These are phyloP conservation scores for Pomatostomus ruficeps DNA, from an alignment of 2,113 vertebrate species.

Conservation along the genomic window DNA sequence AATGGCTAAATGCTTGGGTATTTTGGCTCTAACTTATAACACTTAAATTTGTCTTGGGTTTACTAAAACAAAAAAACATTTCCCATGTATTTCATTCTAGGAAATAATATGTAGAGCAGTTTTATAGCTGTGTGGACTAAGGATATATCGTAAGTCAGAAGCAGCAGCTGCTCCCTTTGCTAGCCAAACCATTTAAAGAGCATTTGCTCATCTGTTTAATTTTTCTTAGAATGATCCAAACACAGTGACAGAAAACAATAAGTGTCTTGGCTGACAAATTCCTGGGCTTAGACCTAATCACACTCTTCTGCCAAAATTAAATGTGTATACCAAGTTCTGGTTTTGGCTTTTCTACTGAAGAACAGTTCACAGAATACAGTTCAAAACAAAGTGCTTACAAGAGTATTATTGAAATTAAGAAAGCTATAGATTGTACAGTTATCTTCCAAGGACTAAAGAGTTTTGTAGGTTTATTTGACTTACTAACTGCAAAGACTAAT, in stretches of 20 bases:
- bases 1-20: neutral
- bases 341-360: neutral
- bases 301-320: neutral
- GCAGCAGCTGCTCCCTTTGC: constrained; percentile 19
- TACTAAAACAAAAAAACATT: neutral
- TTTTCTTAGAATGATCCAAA: constrained; percentile 23
- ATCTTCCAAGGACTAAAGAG: neutral
- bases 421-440: neutral
- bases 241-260: constrained; percentile 8
- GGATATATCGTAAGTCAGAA: neutral
- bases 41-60: neutral
- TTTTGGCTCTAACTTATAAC: neutral
- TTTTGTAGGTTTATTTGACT: neutral
- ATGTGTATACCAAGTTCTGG: neutral
- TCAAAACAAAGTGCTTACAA: neutral
- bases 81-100: neutral
- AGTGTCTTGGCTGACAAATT: constrained; percentile 3
- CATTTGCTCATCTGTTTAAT: neutral
- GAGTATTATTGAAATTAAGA: neutral
- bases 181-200: constrained; percentile 19
- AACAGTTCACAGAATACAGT: neutral
- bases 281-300: neutral
- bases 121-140: neutral
- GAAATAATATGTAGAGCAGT: neutral
- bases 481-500: neutral